These are phyloP conservation scores for Boleophthalmus pectinirostris DNA, from an alignment of 2,113 vertebrate species.

Conservation along the genomic window DNA sequence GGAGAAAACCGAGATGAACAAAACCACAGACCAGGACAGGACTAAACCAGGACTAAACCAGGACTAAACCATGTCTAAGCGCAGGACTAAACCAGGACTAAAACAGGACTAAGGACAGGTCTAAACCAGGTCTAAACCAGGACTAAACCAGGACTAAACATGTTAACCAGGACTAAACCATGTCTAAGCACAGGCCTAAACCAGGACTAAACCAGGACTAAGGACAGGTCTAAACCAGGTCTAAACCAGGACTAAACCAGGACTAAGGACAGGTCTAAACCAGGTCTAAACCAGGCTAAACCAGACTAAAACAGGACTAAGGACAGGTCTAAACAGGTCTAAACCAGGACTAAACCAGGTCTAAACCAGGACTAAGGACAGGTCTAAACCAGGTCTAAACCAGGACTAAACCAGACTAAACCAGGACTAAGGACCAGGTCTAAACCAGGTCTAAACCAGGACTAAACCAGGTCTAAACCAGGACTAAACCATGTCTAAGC, in stretches of 20 bases:
- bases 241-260: background rate
- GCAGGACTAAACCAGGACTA: background rate
- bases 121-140: background rate
- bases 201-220: constrained; percentile 2
- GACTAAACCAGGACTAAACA: background rate
- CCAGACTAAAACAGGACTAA: no score
- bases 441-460: no score
- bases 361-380: no score
- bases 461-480: no score
- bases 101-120: background rate
- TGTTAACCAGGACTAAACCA: background rate
- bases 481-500: no score
- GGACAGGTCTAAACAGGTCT: no score
- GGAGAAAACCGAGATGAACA: background rate
- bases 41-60: background rate
- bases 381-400: no score
- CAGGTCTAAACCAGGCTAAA: no score
- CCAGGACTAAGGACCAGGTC: no score
- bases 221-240: background rate
- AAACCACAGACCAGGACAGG: background rate
- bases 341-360: no score
- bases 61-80: background rate
- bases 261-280: no score
- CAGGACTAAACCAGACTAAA: no score
- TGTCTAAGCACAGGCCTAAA: background rate